Conservation (phyloP, 1,140 invertebrate species). For the Microplitis demolitor region DNA sequence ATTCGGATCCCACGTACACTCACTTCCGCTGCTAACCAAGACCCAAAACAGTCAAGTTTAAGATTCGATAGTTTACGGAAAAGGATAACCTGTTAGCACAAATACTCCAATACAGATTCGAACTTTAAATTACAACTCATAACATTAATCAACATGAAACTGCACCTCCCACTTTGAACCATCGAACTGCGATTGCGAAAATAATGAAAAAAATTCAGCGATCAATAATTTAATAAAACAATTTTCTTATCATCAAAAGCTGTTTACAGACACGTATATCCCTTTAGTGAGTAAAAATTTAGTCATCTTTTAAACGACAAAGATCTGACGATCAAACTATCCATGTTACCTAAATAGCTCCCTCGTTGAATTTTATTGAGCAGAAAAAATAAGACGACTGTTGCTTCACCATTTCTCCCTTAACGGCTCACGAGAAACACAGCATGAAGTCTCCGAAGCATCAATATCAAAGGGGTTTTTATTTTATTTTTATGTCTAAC, state of each 20-base stretch:
- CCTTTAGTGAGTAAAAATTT: not conserved
- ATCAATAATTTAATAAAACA: too few relatives aligned
- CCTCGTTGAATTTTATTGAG: conserved; percentile 33
- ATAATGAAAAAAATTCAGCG: too few relatives aligned
- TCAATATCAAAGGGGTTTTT: conserved; percentile 4
- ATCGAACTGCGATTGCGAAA: too few relatives aligned
- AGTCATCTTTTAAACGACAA: not conserved
- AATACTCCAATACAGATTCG: not conserved
- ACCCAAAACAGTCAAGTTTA: conserved; percentile 13
- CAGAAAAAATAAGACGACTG: conserved; percentile 34
- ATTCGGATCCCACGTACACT: conserved; percentile 45
- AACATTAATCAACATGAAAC: too few relatives aligned
- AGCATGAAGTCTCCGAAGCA: not conserved
- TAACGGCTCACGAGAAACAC: not conserved
- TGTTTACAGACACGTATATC: not conserved
- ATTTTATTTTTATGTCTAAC: not conserved
- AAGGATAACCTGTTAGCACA: conserved; percentile 5
- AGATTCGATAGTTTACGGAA: not conserved
- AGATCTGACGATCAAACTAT: conserved; percentile 25
- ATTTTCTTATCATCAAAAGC: not conserved
- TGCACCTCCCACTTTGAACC: too few relatives aligned
- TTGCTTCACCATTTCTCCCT: conserved; percentile 18
- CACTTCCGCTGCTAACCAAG: conserved; percentile 39
- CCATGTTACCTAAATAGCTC: conserved; percentile 12
- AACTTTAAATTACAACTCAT: too few relatives aligned